phyloP scores from a whole-genome alignment of 35 echinoderm and acorn worm genomes.

The Lytechinus pictus region DNA sequence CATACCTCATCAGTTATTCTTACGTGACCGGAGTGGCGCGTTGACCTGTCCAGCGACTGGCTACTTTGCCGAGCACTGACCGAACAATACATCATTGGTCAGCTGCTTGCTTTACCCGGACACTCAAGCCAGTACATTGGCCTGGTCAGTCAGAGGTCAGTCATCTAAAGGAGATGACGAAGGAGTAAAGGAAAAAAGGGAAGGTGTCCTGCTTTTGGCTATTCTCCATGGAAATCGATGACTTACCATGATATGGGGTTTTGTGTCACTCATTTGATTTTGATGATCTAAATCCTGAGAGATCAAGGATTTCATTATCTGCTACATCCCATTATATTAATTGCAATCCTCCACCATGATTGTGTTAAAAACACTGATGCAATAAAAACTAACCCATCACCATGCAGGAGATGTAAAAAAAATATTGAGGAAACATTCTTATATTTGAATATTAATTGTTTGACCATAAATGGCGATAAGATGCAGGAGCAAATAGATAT shows the following conservation, averaged over 20 bases:
- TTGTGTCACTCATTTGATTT: not conserved
- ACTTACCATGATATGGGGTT: not conserved
- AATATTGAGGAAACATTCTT: too few species aligned
- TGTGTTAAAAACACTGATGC: not conserved
- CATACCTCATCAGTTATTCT: slow-evolving; percentile 14
- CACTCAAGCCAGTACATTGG: not conserved
- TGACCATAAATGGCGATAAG: too few species aligned
- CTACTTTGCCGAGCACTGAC: not conserved
- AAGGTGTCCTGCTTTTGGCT: not conserved
- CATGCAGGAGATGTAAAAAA: too few species aligned
- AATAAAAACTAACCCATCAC: not conserved
- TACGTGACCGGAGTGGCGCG: not conserved
- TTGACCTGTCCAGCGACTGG: not conserved
- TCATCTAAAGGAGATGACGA: not conserved
- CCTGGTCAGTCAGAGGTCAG: not conserved
- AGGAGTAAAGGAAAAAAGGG: not conserved
- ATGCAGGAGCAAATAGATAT: too few species aligned
- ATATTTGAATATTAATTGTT: too few species aligned
- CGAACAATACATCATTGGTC: not conserved
- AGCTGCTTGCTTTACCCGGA: not conserved
- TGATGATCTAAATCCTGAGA: not conserved
- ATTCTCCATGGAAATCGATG: not conserved
- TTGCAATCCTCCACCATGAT: not conserved
- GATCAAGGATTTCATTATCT: not conserved
- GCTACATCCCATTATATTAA: not conserved